Percentiles rank a stretch among this genome's conserved stretches.
Conservation (phyloP, 2,113 vertebrate species). For the Chloebia gouldiae region DNA sequence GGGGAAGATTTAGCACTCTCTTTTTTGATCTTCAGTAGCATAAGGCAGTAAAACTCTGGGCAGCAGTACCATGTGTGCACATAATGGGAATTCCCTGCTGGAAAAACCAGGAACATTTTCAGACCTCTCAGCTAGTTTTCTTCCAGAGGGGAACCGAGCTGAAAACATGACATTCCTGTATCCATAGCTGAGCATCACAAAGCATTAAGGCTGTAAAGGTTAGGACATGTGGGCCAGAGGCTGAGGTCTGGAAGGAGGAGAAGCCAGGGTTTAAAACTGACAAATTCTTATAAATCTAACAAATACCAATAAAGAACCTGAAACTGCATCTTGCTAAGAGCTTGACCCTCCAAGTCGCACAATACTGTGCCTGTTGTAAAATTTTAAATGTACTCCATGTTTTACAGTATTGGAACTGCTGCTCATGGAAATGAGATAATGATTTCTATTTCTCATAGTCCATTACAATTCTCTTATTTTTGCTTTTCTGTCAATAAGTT, state of each 20-base stretch:
- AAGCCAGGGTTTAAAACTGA: background rate
- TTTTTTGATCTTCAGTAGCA: background rate
- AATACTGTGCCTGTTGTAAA: background rate
- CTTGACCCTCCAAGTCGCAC: background rate
- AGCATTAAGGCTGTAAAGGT: rapidly evolving
- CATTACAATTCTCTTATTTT: background rate
- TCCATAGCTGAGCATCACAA: background rate
- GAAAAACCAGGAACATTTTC: background rate
- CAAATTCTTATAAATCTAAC: background rate
- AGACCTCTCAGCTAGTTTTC: background rate
- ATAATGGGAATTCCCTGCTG: background rate
- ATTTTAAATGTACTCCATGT: background rate
- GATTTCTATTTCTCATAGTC: background rate
- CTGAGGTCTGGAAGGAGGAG: background rate
- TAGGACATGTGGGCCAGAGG: background rate
- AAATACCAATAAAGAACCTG: background rate
- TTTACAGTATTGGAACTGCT: background rate
- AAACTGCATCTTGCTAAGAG: background rate
- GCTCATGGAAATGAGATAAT: background rate
- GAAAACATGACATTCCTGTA: background rate
- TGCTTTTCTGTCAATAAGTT: background rate
- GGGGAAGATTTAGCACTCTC: background rate
- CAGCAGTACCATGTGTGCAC: rapidly evolving
- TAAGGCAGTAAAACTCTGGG: background rate
- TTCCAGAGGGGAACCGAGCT: rapidly evolving